These are phyloP conservation scores for Rhea americana DNA, from an alignment of 2,113 vertebrate genomes.

Conservation along the genomic window DNA sequence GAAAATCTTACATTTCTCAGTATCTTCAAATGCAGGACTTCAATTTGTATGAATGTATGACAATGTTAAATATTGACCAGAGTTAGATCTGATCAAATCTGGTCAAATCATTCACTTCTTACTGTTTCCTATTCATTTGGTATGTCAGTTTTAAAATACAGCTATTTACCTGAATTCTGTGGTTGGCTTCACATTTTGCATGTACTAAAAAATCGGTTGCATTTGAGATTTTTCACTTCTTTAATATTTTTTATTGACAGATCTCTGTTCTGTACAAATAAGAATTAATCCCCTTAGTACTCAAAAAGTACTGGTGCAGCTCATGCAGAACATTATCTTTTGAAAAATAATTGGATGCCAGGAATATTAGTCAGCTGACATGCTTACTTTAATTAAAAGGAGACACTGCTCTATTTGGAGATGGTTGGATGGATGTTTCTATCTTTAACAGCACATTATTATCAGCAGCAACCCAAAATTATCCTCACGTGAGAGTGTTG, in stretches of 20 bases:
- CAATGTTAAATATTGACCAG: background rate
- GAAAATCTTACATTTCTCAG: background rate
- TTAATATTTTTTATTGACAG: background rate
- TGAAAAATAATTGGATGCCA: background rate
- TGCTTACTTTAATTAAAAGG: background rate
- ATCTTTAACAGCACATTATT: background rate
- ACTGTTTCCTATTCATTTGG: background rate
- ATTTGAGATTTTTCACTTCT: background rate
- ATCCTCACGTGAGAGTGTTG: background rate
- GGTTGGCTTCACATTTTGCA: background rate
- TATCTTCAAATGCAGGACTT: background rate
- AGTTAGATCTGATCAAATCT: background rate
- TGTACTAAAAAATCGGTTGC: background rate
- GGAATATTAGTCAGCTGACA: background rate
- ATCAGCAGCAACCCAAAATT: background rate
- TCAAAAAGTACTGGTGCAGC: background rate
- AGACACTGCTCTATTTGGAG: background rate
- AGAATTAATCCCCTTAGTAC: background rate
- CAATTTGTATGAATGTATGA: background rate
- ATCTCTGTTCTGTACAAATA: background rate
- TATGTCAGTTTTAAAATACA: too few species aligned
- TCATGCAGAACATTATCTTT: background rate
- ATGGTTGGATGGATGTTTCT: background rate
- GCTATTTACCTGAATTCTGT: background rate
- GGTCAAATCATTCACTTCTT: too few species aligned